Evolutionary conservation across 1,140 invertebrate species (phyloP), one percentile per base, ranked within the genome.

Genomic region (Drosophila sturtevanti): DNA sequence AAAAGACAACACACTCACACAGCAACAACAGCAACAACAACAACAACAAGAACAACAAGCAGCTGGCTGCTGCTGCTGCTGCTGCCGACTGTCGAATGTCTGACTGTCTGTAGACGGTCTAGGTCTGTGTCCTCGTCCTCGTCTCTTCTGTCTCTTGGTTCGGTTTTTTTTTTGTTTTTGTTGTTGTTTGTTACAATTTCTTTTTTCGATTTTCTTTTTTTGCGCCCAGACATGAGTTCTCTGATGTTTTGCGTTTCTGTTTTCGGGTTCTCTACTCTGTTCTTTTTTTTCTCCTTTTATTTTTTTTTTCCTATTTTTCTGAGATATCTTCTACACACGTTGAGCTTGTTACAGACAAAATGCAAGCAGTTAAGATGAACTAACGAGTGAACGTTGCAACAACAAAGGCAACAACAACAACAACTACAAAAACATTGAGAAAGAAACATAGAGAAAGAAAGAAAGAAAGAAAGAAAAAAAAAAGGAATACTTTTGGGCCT

Each of bases 401-500:
- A 79, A 68, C 72, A 69, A 52, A 41, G 14, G 31, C 52, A 78
- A 71, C 62, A 68, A 62, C 60, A 71, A 72, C 80, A 65, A 65
- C 65, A 59, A 68, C 60, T 58, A 61, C 35, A 65, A 64, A 27
- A 65, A 68, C 37, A 63, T 52, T 27, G 68, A 68, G 63, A 9
- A 35, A 62, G 54, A 56, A 54, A 27, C 18, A 38, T 51, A 38
- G 37, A 31, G 37, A 35, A 70, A 58, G 68, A 86, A 77, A 82
- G 63, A 9, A 35, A 62, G 54, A 56, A 54, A 27, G n/a, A 38
- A 38, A 38, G 37, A 31, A 31, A 35, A 70, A 58, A 63, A 86
- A 77, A 82, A n/a, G n/a, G n/a, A 87, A 86, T 87, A 75, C 79
- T 87, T 86, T 86, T 82, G 82, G 82, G 82, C 84, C 81, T 86